Percentiles rank a stretch among this genome's conserved stretches.
phyloP scores from a whole-genome alignment of 2,113 vertebrate genomes.

The Oncorhynchus nerka region DNA sequence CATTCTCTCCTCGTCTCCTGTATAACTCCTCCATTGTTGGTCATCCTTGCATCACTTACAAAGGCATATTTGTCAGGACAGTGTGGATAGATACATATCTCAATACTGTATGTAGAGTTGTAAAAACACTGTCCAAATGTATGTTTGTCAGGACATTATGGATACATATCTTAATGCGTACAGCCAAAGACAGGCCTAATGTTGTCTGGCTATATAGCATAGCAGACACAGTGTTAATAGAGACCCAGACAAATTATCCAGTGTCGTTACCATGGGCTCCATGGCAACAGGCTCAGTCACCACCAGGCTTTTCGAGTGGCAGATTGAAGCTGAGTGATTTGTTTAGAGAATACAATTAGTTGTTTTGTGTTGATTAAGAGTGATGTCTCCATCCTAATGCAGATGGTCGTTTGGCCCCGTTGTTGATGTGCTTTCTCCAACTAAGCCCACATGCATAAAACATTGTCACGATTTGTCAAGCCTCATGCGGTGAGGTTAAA shows the following conservation, averaged over 20 bases:
- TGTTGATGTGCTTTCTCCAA: slow-evolving; percentile 9
- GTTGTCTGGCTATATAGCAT: background rate
- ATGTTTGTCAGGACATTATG: too few species aligned
- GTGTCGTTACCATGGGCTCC: slow-evolving; percentile 33
- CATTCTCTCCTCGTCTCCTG: background rate
- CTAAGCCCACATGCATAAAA: slow-evolving; percentile 37
- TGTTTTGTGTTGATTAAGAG: slow-evolving; percentile 20
- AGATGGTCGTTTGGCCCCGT: slow-evolving; percentile 8
- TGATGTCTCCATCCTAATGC: slow-evolving; percentile 4
- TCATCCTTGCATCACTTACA: background rate
- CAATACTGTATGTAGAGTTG: background rate
- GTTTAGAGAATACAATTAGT: slow-evolving; percentile 33
- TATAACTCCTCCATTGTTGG: background rate
- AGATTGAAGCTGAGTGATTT: slow-evolving; percentile 33
- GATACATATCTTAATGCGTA: background rate
- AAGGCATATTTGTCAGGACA: background rate
- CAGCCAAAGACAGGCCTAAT: background rate
- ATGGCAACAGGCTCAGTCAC: slow-evolving; percentile 52
- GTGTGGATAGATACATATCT: background rate
- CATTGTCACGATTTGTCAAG: slow-evolving; percentile 19
- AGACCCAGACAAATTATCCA: slow-evolving; percentile 24
- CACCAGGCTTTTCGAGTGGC: slow-evolving; percentile 29
- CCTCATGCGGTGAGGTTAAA: slow-evolving; percentile 10
- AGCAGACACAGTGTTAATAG: slow-evolving; percentile 43
- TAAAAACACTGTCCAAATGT: background rate